Evolutionary conservation across 2,888 invertebrate genomes (phyloP), one percentile per base, ranked within the genome.

Genomic region (Lepidocyrtoides sp.): DNA sequence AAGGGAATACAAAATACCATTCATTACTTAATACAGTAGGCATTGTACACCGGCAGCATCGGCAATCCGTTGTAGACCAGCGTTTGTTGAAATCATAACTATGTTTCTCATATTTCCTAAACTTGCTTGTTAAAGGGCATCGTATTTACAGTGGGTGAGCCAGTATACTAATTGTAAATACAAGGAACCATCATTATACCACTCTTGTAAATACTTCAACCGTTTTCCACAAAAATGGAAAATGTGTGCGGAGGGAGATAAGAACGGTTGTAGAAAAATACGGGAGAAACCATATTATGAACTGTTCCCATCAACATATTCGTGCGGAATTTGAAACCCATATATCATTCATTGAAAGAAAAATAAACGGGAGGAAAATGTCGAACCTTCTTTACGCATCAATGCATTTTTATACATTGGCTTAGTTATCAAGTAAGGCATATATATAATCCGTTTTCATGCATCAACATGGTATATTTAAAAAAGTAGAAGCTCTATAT

Each of bases 271-370:
- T 29, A 77, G 51, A 3, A 36, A 57, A 51, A 26, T 41, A 41
- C 17, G 72, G 51, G 29, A 63, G 60, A 44, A 66, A 26, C 23
- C 51, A 44, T 48, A 69, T 17, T 89, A 91, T 85, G 81, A 91
- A 91, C 69, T 91, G 81, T 57, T 63, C 44, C 79, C 69, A 85
- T 91, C 85, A 81, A 86, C 90, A n/a, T n/a, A 85, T 69, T 57
- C 54, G 72, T 32, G 75, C 79, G 86, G 90, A 92, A 91, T 92
- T 91, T 91, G 93, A 91, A 93, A 91, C 93, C 91, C 93, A 93
- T 93, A 93, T 92, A 92, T 93, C 93, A 93, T 92, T 93, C 91
- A 91, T 82, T 87, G 88, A 92, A 92, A 92, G 92, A 81, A 92
- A 93, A 93, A 93, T 93, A 93, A 93, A 93, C 93, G 81, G 92